These are phyloP conservation scores for Melanotaenia nigrans DNA, from an alignment of 2,797 vertebrate genomes.

Conservation along the genomic window DNA sequence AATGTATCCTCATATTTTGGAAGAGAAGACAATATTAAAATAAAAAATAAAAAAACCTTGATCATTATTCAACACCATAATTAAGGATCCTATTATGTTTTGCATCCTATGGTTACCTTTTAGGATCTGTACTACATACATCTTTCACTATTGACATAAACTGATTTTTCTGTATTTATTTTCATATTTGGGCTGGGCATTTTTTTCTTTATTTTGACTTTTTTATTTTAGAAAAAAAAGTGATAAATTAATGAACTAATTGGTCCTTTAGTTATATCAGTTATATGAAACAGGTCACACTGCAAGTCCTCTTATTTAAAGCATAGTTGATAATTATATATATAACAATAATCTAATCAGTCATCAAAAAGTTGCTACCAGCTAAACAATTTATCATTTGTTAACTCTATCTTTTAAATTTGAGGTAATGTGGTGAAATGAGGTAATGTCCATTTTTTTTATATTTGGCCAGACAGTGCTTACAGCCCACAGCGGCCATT, in stretches of 20 bases:
- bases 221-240: background rate
- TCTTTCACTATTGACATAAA: too few species aligned
- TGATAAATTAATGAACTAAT: background rate
- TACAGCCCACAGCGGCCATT: slow-evolving; percentile 42
- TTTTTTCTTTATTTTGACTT: background rate
- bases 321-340: background rate
- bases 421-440: background rate
- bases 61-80: too few species aligned
- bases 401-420: background rate
- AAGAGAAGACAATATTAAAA: too few species aligned
- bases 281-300: background rate
- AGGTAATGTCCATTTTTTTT: background rate
- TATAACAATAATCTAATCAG: background rate
- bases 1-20: background rate
- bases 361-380: background rate
- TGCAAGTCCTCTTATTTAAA: background rate
- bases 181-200: background rate
- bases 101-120: too few species aligned
- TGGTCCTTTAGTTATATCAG: background rate
- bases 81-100: too few species aligned
- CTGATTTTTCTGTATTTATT: too few species aligned
- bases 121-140: too few species aligned
- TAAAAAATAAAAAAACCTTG: too few species aligned
- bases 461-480: background rate
- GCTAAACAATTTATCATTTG: background rate